Evolutionary conservation across 2,888 invertebrate genomes (phyloP), one percentile per base, ranked within the genome.

Genomic region (Mamestra brassicae): DNA sequence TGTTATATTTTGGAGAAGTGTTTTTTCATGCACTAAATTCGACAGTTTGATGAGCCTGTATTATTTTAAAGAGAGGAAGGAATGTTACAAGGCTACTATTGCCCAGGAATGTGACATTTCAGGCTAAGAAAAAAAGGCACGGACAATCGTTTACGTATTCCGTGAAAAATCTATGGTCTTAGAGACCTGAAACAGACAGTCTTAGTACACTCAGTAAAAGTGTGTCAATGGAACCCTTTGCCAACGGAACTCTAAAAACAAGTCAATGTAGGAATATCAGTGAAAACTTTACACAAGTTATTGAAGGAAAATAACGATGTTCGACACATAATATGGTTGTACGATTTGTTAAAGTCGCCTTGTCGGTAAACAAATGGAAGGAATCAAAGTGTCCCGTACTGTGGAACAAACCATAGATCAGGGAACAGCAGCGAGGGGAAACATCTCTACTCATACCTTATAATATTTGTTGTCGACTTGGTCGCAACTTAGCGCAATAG

Each of bases 361-460:
- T 3, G n/a, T 76, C 54, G 74, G 74, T 83, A 86, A 85, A 87
- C 87, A 89, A 86, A 82, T 80, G 75, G 70, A 80, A 84, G 84
- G 86, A 91, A 91, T 90, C 90, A 91, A 90, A 89, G 87, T 87
- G 85, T 86, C 85, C 84, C 74, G 74, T 77, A 79, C 84, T 84
- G 80, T 78, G 36, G 65, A 62, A 80, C 84, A 86, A 85, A 89
- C 88, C 34, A 57, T 11, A 57, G 34, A 57, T 34, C 34, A 13
- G 11, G 26, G 13, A n/a, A 54, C 52, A 7, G 52, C 17, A 15
- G 15, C 52, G 17, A 52, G 6, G 7, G 7, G 7, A 50, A 15
- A 50, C 50, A 15, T 3, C 50, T 50, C 4, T 50, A 50, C 13
- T 15, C 15, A 50, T 13, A 45, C 45, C 45, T 45, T 15, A 50